phyloP scores from a whole-genome alignment of 2,888 invertebrate species.

The Salticus scenicus region DNA sequence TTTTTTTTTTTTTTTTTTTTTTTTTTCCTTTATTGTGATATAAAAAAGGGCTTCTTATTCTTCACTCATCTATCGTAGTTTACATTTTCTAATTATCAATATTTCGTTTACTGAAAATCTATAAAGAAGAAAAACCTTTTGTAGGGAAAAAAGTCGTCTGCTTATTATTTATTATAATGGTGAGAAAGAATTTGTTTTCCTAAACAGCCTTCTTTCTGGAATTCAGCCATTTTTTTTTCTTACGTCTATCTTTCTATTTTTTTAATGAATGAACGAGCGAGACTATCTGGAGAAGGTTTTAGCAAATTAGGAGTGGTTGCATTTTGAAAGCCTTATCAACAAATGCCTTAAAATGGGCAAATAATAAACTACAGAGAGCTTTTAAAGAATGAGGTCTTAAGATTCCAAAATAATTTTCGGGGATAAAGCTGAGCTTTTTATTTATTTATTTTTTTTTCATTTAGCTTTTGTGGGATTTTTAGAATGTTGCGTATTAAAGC shows the following conservation, averaged over 20 bases:
- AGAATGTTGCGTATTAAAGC: not conserved
- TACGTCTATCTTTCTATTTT: conserved; percentile 31
- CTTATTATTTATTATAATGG: conserved; percentile 56
- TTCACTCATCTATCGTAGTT: conserved; percentile 56
- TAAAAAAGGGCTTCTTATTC: conserved; percentile 14
- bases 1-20: conserved; percentile 22
- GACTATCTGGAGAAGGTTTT: conserved; percentile 63
- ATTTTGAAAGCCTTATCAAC: conserved; percentile 65
- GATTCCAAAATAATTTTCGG: conserved; percentile 2
- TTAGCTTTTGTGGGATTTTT: not conserved
- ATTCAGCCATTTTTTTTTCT: conserved; percentile 39
- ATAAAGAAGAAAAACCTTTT: conserved; percentile 1
- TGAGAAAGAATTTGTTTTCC: conserved; percentile 44
- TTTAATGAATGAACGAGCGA: conserved; percentile 49
- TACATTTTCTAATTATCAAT: conserved; percentile 69
- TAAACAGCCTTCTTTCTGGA: conserved; percentile 32
- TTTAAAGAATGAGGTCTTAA: conserved; percentile 35
- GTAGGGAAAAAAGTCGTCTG: conserved; percentile 23
- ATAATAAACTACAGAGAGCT: conserved; percentile 47
- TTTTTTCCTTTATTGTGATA: not conserved
- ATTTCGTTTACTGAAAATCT: conserved; percentile 51
- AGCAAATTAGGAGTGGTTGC: conserved; percentile 61
- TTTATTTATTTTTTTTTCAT: not conserved
- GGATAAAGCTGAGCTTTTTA: not conserved
- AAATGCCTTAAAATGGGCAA: conserved; percentile 43